A percentile compares a stretch with the other conserved stretches of the same genome.
These are phyloP conservation scores for Pseudochaenichthys georgianus DNA, from an alignment of 2,797 vertebrate genomes.

Conservation along the genomic window DNA sequence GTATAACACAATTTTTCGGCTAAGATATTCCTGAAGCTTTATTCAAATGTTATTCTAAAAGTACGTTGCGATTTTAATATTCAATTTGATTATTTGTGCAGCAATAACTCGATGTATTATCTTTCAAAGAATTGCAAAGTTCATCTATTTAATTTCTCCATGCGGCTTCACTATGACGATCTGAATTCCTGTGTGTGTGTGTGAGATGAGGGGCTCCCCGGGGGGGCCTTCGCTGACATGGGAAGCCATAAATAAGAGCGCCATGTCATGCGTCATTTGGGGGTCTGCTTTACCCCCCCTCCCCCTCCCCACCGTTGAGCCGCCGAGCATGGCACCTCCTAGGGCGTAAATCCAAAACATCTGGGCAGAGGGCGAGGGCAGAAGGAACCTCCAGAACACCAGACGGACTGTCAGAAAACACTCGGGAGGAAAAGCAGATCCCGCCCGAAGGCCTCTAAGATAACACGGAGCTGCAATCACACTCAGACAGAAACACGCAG, in stretches of 20 bases:
- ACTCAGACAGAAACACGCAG: constrained; percentile 21
- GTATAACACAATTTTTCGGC: too few species aligned
- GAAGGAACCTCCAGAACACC: constrained; percentile 76
- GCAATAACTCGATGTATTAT: too few species aligned
- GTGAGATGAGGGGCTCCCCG: constrained; percentile 72
- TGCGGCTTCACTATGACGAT: too few species aligned
- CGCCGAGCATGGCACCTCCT: constrained; percentile 84
- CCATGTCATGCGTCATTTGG: constrained; percentile 87
- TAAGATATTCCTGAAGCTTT: too few species aligned
- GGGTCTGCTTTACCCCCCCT: constrained; percentile 80
- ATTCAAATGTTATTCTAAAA: too few species aligned
- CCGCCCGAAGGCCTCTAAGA: constrained; percentile 42
- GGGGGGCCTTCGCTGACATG: constrained; percentile 83
- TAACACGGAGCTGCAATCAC: constrained; percentile 42
- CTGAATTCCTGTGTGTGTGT: constrained; percentile 42
- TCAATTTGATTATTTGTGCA: too few species aligned
- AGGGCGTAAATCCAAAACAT: constrained; percentile 85
- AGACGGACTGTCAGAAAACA: constrained; percentile 75
- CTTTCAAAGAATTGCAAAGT: too few species aligned
- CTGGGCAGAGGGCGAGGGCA: constrained; percentile 81
- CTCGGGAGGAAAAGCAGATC: constrained; percentile 77
- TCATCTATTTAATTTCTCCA: too few species aligned
- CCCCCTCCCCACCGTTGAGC: constrained; percentile 67
- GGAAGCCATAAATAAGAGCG: constrained; percentile 88
- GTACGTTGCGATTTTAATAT: too few species aligned